Base-by-base conservation (phyloP, 2,797 vertebrate genomes). In the Cossypha heuglini region DNA sequence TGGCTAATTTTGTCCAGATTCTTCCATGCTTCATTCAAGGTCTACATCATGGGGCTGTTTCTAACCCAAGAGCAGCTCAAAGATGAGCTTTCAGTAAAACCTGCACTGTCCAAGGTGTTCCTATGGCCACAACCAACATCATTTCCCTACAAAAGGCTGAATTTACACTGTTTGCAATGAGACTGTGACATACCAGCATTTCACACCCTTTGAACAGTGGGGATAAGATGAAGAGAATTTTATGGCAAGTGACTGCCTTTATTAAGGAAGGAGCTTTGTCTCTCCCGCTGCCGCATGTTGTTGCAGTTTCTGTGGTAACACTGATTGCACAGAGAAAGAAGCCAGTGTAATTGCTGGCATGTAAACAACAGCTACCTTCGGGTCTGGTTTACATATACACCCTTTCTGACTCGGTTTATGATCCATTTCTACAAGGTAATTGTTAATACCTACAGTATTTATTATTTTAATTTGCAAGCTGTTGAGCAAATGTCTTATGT, bases 261-360 rank as follows among this genome's bases (percentile, higher is more conserved):
- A 74, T 88, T 95, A 89, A 90, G 83, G 88, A 95, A 94, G 86
- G 58, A 94, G 67, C 45, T 87, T 71, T 88, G 73, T 80, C 79
- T 91, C 75, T 80, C 35, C 57, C 9, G 8, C 62, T 57, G 48
- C 67, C 3, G 18, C 10, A 85, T 91, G 92, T 69, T 78, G 72
- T 69, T 94, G 92, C 92, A 61, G 94, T 97, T 97, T 96, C 97
- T 96, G 96, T 97, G 93, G 97, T 88, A 96, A 97, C 83, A 78
- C 80, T 61, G 81, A 78, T 82, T 92, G 79, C 82, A 75, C 3
- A 48, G 55, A 59, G 80, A 74, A 85, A 59, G 69, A 63, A 93
- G 67, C 38, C 74, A 33, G 72, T 90, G 93, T 86, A 82, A 86
- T 88, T 81, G 68, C 80, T 79, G 76, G 51, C 61, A n/a, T 16